Percentiles rank a stretch among this genome's conserved stretches.
phyloP scores from a whole-genome alignment of 2,113 vertebrate species.

The Boulengeromyrus knoepffleri region DNA sequence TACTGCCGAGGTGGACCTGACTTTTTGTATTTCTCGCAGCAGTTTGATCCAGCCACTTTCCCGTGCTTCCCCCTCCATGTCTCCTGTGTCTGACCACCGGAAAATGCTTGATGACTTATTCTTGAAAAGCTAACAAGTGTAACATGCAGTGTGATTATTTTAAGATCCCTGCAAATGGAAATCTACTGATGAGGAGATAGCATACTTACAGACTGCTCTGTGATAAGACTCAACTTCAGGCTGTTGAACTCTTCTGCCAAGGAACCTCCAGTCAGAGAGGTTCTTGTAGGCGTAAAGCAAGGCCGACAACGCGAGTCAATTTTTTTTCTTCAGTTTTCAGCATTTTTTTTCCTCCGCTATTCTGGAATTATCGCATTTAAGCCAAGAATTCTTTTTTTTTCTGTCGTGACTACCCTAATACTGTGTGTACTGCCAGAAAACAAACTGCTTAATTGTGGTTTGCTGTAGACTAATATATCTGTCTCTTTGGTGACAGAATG shows the following conservation, averaged over 20 bases:
- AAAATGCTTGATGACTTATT: not conserved
- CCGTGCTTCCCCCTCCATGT: not conserved
- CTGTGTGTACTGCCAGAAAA: not conserved
- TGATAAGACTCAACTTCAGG: not conserved
- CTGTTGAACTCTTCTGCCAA: not conserved
- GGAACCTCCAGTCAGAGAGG: not conserved
- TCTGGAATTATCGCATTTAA: not conserved
- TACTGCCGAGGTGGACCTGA: not conserved
- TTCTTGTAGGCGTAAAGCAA: not conserved
- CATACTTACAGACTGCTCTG: not conserved
- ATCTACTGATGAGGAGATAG: not conserved
- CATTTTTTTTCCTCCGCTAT: not conserved
- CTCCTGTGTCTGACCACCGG: not conserved
- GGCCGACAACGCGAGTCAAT: not conserved
- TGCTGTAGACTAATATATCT: slow-evolving; percentile 7
- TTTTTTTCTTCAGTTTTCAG: not conserved
- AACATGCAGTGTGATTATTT: not conserved
- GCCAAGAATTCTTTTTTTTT: not conserved
- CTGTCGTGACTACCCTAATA: not conserved
- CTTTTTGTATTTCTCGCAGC: not conserved
- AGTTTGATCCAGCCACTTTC: not conserved
- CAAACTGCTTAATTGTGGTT: not conserved
- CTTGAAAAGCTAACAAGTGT: not conserved
- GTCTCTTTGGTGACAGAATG: not conserved
- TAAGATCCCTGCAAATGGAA: not conserved